These are phyloP conservation scores for Habrosyne pyritoides DNA, from an alignment of 2,888 invertebrate species.

Conservation along the genomic window DNA sequence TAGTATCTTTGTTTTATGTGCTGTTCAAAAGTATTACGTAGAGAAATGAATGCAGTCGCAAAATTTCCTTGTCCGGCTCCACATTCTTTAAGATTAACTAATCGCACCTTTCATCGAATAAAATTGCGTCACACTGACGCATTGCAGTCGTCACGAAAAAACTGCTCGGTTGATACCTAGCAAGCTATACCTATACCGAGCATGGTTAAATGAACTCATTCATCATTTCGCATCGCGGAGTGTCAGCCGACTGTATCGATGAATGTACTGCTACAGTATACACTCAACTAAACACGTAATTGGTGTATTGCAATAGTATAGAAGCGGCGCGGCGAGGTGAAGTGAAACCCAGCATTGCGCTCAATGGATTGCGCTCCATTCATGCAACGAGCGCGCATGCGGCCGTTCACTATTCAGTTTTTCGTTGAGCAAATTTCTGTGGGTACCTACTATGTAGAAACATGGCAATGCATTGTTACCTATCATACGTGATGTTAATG, in stretches of 20 bases:
- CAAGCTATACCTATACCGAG: no score
- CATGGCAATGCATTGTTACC: neutral
- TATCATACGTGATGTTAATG: slow-evolving; percentile 38
- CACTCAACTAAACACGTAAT: slow-evolving; percentile 45
- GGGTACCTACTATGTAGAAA: slow-evolving; percentile 17
- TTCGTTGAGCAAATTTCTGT: slow-evolving; percentile 42
- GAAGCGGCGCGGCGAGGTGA: slow-evolving; percentile 11
- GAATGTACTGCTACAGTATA: slow-evolving; percentile 18
- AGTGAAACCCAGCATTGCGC: slow-evolving; percentile 43
- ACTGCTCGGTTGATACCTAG: no score
- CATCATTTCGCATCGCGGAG: slow-evolving; percentile 54
- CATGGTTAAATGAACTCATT: slow-evolving; percentile 61
- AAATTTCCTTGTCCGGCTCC: neutral
- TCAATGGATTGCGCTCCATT: slow-evolving; percentile 70
- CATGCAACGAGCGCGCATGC: slow-evolving; percentile 58
- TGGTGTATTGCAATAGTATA: slow-evolving; percentile 58
- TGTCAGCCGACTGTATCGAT: slow-evolving; percentile 23
- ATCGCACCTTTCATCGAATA: neutral
- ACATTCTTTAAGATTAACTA: neutral
- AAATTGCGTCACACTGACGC: slow-evolving; percentile 35
- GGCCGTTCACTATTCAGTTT: slow-evolving; percentile 55
- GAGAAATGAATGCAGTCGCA: neutral
- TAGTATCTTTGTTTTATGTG: no score
- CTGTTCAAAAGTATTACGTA: no score
- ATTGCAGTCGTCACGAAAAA: slow-evolving; percentile 49